Evolutionary conservation across 1,140 invertebrate genomes (phyloP), one percentile per base, ranked within the genome.

Genomic region (Hyposmocoma kahamanoa): DNA sequence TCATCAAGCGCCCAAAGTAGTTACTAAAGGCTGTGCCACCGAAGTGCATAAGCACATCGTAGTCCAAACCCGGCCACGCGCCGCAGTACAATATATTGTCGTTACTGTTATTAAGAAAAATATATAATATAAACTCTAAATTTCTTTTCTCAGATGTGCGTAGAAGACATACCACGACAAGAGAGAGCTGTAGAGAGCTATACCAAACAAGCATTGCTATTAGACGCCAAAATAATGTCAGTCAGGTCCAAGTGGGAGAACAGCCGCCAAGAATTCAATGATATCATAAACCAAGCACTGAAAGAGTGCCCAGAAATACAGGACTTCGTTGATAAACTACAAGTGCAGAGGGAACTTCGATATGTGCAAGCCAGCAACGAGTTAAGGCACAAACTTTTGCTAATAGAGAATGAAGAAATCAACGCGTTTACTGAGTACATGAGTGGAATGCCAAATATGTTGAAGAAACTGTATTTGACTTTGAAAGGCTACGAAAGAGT

Each of bases 401-500:
- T 49, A 8, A 79, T 83, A 32, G 59, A 73, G 22, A 68, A 75
- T 22, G 65, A 78, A 8, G 83, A 87, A 46, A 77, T 84, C 0
- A 72, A 67, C 11, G 66, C 71, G 0, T 72, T 75, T 22, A 74
- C 73, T 0, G 69, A 77, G 20, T 86, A 82, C 34, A 72, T 79
- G 59, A 77, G 68, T 34, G 75, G 82, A 15, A 80, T 84, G 68
- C 70, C 77, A 0, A 69, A 30, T 38, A 78, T 87, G 81, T 54
- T 87, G 0, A 85, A 78, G 39, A 87, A 84, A 42, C 48, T 86
- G 2, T 86, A 79, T 44, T 48, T 87, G 1, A 85, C 68, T 0
- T 47, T 87, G 0, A 84, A 86, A 68, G 84, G 83, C 0, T 81
- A 87, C 15, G 81, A 78, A 4, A 78, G 72, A 56, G 75, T 67